Base-by-base conservation (phyloP, 2,888 invertebrate genomes). In the Drosophila seclusa region DNA sequence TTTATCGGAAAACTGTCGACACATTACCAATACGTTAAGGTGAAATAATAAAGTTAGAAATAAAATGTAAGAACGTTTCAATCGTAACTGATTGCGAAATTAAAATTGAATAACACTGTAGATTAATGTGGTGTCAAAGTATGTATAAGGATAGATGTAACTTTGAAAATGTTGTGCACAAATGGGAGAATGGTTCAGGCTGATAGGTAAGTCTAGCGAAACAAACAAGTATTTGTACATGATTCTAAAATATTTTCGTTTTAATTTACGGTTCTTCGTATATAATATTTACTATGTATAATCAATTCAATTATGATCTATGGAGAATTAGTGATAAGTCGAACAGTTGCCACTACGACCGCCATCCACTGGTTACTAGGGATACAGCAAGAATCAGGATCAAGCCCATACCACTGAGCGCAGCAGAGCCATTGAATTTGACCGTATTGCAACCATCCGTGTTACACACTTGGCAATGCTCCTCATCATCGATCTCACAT, bases 361-460 rank as follows among this genome's bases (percentile, higher is more conserved):
- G 68, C 38, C 62, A 45, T 34, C 77, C 62, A 68, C 76, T 68
- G 58, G 81, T 62, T 4, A 68, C 34, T 45, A 81, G 55, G 38
- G 88, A 79, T 40, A 91, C 24, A 8, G 86, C 24, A 27, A 90
- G 55, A 10, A 87, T 87, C 10, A 90, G 52, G 5, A 77, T 69
- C 6, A 87, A 54, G n/a, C 90, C 86, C 13, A 85, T 40, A 59
- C 74, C 68, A 8, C 77, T 66, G 4, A 82, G 66, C 0, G 64
- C 69, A 29, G 83, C 87, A 5, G 83, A 68, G 16, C 82, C 88
- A 6, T 69, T 79, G 24, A 92, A 74, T 49, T 82, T 68, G 13
- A 18, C 60, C 1, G 72, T 87, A 63, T 92, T 92, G 75, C 92
- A 92, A 1, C 80, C 84, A 61, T 91, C 83, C 0, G 69, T 61